Base-by-base conservation (phyloP, 1,140 invertebrate species). In the Conus ventricosus region DNA sequence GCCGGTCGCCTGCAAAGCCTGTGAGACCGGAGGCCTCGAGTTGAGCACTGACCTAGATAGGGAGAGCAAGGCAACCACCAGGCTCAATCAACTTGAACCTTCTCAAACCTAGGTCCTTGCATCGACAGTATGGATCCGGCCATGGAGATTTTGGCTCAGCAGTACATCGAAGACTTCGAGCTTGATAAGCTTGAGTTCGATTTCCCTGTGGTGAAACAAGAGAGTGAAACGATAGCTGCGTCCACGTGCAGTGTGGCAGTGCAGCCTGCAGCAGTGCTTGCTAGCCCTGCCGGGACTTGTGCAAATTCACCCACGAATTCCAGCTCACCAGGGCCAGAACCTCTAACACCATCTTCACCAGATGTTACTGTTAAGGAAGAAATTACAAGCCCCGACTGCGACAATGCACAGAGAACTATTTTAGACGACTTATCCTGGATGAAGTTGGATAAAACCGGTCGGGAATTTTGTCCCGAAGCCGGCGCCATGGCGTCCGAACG, bases 111-210 rank as follows among this genome's bases (percentile, higher is more conserved):
- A 87, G 85, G 81, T 87, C 86, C n/a, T 23, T 85, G 78, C 83
- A 82, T 27, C 51, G 17, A n/a, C 57, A 87, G 54, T 4, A 84
- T 63, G 63, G 80, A 84, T 71, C 57, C 80, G 25, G 81, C 25
- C 84, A 90, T 89, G 88, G 88, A 91, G 57, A 90, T 92, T 85
- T 90, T 94, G 60, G 93, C 92, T 53, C 92, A 94, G 84, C 93
- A 93, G 84, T 94, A 92, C 84, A 94, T 94, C 81, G 91, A 91
- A 57, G 92, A 92, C 17, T 94, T 94, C 86, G 93, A 94, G 67
- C 90, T 94, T 27, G 93, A 92, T 71, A 92, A 92, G 88, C 90
- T 92, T 54, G 92, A 92, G 80, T 91, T 93, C 78, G 90, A 92
- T 67, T 89, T 93, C 75, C 90, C 88, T 90, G 87, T 92, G 82